Conservation (phyloP, 92 coral and sea anemone species). For the Palythoa heliodiscus region DNA sequence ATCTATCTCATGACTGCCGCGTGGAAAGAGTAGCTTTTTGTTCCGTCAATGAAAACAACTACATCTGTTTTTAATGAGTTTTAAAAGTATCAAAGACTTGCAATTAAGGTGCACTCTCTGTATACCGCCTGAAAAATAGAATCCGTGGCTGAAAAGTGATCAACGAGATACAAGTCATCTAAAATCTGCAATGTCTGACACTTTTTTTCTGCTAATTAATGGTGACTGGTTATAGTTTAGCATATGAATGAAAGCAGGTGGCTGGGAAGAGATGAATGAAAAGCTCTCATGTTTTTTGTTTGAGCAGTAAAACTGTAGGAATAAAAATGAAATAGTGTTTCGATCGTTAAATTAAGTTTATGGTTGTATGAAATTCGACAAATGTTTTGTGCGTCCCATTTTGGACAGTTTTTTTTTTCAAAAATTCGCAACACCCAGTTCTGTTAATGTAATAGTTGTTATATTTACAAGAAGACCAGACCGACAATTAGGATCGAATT, state of each 20-base stretch:
- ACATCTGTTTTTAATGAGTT: not conserved
- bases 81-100: not conserved
- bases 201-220: constrained; percentile 3
- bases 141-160: constrained; percentile 33
- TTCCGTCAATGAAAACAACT: not conserved
- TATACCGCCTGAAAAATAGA: not conserved
- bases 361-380: not conserved
- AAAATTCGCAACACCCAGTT: not conserved
- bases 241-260: constrained; percentile 46
- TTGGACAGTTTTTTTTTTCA: not conserved
- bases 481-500: constrained; percentile 7
- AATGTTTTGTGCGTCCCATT: not conserved
- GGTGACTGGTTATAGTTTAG: constrained; percentile 20
- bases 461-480: constrained; percentile 7
- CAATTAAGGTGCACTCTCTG: not conserved
- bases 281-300: constrained; percentile 26
- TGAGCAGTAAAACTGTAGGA: not conserved
- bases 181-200: constrained; percentile 9
- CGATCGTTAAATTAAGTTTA: not conserved
- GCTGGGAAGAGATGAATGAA: constrained; percentile 37
- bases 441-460: not conserved
- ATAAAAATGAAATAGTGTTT: not conserved
- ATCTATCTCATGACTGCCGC: not conserved
- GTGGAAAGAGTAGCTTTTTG: not conserved
- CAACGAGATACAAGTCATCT: constrained; percentile 20